These are phyloP conservation scores for Chrysocyon brachyurus DNA, from an alignment of 2,797 vertebrate genomes.

Conservation along the genomic window DNA sequence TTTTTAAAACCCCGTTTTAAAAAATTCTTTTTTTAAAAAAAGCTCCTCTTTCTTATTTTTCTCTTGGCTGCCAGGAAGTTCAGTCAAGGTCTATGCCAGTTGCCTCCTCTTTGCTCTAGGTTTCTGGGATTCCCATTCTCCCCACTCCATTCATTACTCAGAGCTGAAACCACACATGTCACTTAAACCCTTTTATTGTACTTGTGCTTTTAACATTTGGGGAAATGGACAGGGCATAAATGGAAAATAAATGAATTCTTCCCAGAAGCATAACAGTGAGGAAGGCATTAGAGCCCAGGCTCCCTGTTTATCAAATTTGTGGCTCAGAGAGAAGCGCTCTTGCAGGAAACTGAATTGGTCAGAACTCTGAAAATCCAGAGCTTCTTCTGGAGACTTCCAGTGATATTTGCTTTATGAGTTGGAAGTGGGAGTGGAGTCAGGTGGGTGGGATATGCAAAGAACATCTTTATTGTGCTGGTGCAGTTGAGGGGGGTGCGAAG, in stretches of 20 bases:
- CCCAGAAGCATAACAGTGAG: background rate
- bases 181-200: background rate
- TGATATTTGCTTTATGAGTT: background rate
- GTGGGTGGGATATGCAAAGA: background rate
- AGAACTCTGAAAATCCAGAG: background rate
- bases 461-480: background rate
- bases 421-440: background rate
- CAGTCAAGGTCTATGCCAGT: background rate
- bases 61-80: background rate
- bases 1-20: background rate
- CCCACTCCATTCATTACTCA: background rate
- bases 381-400: background rate
- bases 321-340: background rate
- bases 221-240: background rate
- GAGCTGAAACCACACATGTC: background rate
- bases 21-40: background rate
- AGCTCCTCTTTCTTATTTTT: background rate
- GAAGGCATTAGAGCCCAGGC: background rate
- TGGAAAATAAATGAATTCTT: background rate
- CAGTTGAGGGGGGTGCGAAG: background rate
- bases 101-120: background rate
- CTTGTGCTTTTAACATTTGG: background rate
- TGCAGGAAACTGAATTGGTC: background rate
- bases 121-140: background rate
- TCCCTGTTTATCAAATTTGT: background rate